phyloP scores from a whole-genome alignment of 1,140 invertebrate species.

The Bemisia tabaci region DNA sequence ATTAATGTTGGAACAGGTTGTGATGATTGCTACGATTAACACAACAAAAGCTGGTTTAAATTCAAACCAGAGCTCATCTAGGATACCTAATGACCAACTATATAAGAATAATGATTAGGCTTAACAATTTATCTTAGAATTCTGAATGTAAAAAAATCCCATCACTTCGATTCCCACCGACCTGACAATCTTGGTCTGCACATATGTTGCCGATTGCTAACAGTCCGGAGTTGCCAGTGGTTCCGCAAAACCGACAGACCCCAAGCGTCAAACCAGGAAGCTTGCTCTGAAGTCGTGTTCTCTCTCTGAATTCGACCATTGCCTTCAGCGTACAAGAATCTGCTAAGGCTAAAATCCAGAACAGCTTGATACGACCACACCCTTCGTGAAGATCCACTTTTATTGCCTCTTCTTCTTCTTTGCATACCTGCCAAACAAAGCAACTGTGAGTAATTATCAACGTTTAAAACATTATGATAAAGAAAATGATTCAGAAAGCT shows the following conservation, averaged over 20 bases:
- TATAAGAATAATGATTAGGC: too few relatives aligned
- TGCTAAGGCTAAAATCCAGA: constrained; percentile 84
- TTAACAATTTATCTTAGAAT: too few relatives aligned
- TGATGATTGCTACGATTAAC: too few relatives aligned
- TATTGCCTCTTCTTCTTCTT: constrained; percentile 88
- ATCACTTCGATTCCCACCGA: constrained; percentile 28
- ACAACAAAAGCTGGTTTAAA: too few relatives aligned
- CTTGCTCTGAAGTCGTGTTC: constrained; percentile 34
- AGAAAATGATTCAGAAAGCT: too few relatives aligned
- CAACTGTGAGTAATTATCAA: too few relatives aligned
- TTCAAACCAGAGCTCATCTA: too few relatives aligned
- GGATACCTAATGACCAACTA: too few relatives aligned
- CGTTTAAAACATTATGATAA: too few relatives aligned
- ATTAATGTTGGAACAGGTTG: too few relatives aligned
- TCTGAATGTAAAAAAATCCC: too few relatives aligned
- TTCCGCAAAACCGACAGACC: constrained; percentile 84
- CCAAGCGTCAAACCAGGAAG: constrained; percentile 35
- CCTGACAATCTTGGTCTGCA: constrained; percentile 82
- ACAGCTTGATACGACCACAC: constrained; percentile 86
- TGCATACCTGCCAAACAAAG: constrained; percentile 68
- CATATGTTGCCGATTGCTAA: constrained; percentile 87
- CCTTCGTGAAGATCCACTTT: constrained; percentile 91
- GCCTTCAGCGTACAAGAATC: constrained; percentile 87
- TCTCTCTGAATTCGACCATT: constrained; percentile 83
- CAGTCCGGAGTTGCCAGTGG: constrained; percentile 64